Conservation (phyloP, 1,140 invertebrate species). For the Capitella teleta region DNA sequence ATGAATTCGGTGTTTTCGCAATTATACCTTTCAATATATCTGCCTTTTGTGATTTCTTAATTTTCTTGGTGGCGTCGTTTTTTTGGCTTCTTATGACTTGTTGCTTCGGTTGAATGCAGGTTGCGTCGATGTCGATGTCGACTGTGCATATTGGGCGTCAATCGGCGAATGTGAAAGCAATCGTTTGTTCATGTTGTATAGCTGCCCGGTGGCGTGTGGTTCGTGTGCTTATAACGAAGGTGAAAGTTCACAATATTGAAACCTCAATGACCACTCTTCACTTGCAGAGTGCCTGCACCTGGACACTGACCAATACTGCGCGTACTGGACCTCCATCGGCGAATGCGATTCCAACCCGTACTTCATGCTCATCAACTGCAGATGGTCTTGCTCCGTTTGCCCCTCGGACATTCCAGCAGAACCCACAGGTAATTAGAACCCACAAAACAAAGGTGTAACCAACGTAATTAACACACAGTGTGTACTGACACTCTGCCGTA, state of each 20-base stretch:
- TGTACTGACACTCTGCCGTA: too few relatives aligned
- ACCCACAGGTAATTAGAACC: too few relatives aligned
- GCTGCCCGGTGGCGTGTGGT: background rate
- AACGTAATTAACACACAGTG: too few relatives aligned
- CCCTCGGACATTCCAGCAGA: background rate
- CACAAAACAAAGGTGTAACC: too few relatives aligned
- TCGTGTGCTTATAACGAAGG: background rate
- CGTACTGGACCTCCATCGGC: background rate
- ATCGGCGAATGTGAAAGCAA: background rate
- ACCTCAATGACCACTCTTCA: background rate
- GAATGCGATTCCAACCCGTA: background rate
- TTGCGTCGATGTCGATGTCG: background rate
- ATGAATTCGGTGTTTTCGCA: too few relatives aligned
- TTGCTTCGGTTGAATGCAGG: too few relatives aligned
- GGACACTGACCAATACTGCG: background rate
- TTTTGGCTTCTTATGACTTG: too few relatives aligned
- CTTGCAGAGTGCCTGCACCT: background rate
- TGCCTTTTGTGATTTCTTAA: too few relatives aligned
- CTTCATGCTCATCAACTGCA: conserved; percentile 2
- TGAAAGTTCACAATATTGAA: background rate
- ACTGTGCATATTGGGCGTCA: background rate
- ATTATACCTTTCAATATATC: too few relatives aligned
- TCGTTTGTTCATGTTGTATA: background rate
- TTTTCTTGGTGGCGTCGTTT: too few relatives aligned
- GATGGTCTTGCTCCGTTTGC: conserved; percentile 1